phyloP scores from a whole-genome alignment of 2,888 invertebrate species.

The Barypeithes pellucidus region DNA sequence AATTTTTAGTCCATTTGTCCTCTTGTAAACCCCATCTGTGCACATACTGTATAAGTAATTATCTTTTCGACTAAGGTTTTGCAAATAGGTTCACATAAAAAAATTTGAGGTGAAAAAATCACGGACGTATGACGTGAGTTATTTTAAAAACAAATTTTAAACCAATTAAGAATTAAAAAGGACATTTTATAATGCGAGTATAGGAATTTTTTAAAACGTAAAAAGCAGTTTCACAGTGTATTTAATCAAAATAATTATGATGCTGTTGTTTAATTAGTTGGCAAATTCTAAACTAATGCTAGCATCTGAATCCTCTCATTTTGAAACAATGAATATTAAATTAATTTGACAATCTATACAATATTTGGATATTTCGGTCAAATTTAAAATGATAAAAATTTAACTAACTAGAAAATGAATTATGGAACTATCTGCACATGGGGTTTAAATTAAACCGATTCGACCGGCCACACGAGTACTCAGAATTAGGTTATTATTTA shows the following conservation, averaged over 20 bases:
- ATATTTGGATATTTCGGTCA: slow-evolving; percentile 8
- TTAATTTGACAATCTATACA: slow-evolving; percentile 12
- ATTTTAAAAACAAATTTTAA: too few relatives aligned
- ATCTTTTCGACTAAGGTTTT: too few relatives aligned
- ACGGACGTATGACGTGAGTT: too few relatives aligned
- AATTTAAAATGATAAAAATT: slow-evolving; percentile 16
- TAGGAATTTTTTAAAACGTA: too few relatives aligned
- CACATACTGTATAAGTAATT: too few relatives aligned
- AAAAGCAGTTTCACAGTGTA: not conserved
- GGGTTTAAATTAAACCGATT: slow-evolving; percentile 35
- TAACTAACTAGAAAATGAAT: slow-evolving; percentile 16
- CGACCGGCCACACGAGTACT: slow-evolving; percentile 43
- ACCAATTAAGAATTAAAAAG: too few relatives aligned
- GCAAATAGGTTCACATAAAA: too few relatives aligned
- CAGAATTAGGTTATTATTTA: too few relatives aligned
- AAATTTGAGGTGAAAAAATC: too few relatives aligned
- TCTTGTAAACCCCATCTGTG: too few relatives aligned
- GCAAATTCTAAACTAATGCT: not conserved
- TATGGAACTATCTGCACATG: slow-evolving; percentile 27
- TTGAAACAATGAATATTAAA: slow-evolving; percentile 7
- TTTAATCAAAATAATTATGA: not conserved
- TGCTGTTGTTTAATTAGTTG: not conserved
- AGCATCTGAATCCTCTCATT: slow-evolving; percentile 7
- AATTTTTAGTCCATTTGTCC: too few relatives aligned
- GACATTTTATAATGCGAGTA: too few relatives aligned